A percentile compares a stretch with the other conserved stretches of the same genome.
Evolutionary conservation across 2,888 invertebrate species (phyloP).

Genomic region (Pristionchus mayeri): DNA sequence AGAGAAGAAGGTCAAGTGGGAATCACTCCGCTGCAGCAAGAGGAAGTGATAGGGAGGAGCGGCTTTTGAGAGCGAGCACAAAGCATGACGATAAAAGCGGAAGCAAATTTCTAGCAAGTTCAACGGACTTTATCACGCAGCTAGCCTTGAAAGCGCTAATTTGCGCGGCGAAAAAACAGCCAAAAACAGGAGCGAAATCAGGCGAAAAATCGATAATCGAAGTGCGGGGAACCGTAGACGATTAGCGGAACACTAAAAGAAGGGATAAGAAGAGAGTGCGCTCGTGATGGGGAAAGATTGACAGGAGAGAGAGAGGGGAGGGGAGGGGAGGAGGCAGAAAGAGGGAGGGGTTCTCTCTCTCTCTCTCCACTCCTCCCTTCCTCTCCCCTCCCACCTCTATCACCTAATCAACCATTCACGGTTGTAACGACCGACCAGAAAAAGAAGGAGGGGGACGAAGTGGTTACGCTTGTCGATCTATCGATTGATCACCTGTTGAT

Average conservation of each 20-base stretch:
- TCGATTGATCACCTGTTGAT: background rate
- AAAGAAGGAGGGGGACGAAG: background rate
- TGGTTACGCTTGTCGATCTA: background rate
- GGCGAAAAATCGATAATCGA: background rate
- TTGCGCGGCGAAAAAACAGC: background rate
- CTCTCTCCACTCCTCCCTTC: background rate
- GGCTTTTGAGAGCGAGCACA: background rate
- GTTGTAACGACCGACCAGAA: slow-evolving; percentile 15
- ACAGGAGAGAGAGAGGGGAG: background rate
- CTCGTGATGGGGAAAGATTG: slow-evolving; percentile 18
- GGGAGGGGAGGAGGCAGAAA: slow-evolving; percentile 26
- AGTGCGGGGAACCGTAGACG: background rate
- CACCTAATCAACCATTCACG: slow-evolving; percentile 27
- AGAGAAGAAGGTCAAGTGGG: background rate
- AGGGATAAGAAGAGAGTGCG: background rate
- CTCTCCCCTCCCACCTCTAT: slow-evolving; percentile 2
- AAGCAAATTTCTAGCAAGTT: slow-evolving; percentile 6
- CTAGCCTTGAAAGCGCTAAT: background rate
- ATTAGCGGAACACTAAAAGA: slow-evolving; percentile 42
- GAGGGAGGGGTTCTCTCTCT: background rate
- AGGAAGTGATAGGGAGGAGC: background rate
- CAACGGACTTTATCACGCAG: background rate
- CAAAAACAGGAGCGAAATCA: background rate
- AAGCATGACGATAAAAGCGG: slow-evolving; percentile 24
- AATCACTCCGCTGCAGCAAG: background rate